Base-by-base conservation (phyloP, 1,140 invertebrate genomes). In the Hylaeus volcanicus region DNA sequence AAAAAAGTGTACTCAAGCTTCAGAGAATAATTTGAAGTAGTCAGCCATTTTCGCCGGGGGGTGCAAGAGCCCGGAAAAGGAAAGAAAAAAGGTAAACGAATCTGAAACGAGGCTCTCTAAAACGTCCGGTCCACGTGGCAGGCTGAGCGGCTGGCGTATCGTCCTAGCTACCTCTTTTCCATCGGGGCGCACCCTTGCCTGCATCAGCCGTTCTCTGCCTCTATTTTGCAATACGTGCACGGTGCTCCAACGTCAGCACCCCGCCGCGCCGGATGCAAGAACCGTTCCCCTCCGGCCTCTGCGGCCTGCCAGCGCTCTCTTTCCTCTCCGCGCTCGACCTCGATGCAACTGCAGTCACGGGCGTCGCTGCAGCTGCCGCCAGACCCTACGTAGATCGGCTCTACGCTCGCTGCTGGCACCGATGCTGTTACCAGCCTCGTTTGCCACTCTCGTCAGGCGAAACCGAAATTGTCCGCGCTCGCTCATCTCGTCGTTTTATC, bases 381-480 rank as follows among this genome's bases (percentile, higher is more conserved):
- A 84, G 78, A 78, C 60, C 77, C 60, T 68, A 74, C 72, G 75
- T 75, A 74, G 80, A 74, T 82, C 81, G 85, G 80, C 14, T 72
- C 68, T 68, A 66, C 72, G 75, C 58, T 82, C 58, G 74, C 72
- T 60, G 75, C 72, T 83, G 80, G 56, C 66, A 69, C 63, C 74
- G 82, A 69, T 81, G 60, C 78, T 72, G 69, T 68, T 80, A 66
- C 82, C 61, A 41, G 74, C 68, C 79, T 81, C 85, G 86, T 87
- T 88, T 87, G 69, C 75, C 85, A 87, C 86, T 87, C 86, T 87
- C 86, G 86, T 88, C 86, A 87, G 74, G 83, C 83, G 83, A 84
- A 71, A 83, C 85, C 86, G 80, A 88, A 88, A 88, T 88, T 88
- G 86, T 87, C 80, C 83, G 76, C 55, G 41, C 73, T n/a, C 64